Percentiles rank a stretch among this genome's conserved stretches.
phyloP scores from a whole-genome alignment of 2,113 vertebrate genomes.

The Eurypyga helias region DNA sequence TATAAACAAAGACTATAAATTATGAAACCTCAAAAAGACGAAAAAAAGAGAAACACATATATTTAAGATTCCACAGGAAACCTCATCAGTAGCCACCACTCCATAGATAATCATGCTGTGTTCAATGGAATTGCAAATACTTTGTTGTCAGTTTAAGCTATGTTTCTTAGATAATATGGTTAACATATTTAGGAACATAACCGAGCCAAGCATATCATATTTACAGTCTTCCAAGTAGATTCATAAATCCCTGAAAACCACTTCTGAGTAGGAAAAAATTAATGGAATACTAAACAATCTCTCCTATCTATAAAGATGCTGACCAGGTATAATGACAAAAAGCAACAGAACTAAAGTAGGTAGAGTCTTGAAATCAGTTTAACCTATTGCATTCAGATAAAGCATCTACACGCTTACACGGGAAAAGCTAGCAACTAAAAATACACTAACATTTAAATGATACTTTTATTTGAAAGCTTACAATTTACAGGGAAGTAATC shows the following conservation, averaged over 20 bases:
- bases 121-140: not conserved
- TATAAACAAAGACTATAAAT: not conserved
- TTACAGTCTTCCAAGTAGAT: not conserved
- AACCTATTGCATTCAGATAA: not conserved
- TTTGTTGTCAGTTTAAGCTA: not conserved
- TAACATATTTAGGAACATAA: not conserved
- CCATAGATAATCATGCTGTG: not conserved
- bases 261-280: not conserved
- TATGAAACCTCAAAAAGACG: not conserved
- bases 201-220: not conserved
- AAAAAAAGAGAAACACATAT: not conserved
- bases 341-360: not conserved
- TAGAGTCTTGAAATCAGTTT: not conserved
- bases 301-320: not conserved
- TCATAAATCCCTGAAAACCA: not conserved
- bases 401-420: not conserved
- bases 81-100: not conserved
- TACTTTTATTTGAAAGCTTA: not conserved
- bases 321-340: not conserved
- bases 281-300: not conserved
- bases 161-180: not conserved
- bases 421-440: not conserved
- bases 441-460: not conserved
- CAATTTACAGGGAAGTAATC: not conserved
- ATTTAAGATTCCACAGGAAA: not conserved